phyloP scores from a whole-genome alignment of 2,797 vertebrate genomes.

The Scarus forsteni region DNA sequence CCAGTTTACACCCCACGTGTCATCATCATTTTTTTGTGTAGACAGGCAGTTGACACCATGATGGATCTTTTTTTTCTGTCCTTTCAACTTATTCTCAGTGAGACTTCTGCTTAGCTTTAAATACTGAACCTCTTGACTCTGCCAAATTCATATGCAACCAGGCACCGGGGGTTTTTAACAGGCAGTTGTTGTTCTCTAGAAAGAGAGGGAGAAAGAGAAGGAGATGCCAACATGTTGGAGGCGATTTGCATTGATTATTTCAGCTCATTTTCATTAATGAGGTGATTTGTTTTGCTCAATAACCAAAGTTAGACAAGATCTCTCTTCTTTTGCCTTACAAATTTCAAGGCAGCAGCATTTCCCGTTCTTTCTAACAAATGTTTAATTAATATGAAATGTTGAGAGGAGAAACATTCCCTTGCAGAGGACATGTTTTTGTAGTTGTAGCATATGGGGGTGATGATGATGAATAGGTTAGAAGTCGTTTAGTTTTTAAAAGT shows the following conservation, averaged over 20 bases:
- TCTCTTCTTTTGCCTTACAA: conserved; percentile 66
- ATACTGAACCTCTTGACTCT: conserved; percentile 30
- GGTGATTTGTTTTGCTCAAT: conserved; percentile 81
- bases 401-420: conserved; percentile 27
- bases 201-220: too few species aligned
- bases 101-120: conserved; percentile 5
- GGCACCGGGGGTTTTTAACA: conserved; percentile 61
- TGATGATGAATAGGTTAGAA: too few species aligned
- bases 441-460: conserved; percentile 23
- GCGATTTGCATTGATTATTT: conserved; percentile 79
- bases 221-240: conserved; percentile 71
- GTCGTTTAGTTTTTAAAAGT: too few species aligned
- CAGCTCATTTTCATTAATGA: conserved; percentile 80
- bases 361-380: conserved; percentile 57
- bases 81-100: conserved; percentile 3
- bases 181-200: conserved; percentile 64
- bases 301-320: conserved; percentile 72
- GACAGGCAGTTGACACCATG: conserved; percentile 55
- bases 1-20: conserved; percentile 52
- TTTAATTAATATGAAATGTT: conserved; percentile 75
- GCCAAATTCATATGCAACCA: conserved; percentile 39
- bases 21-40: conserved; percentile 55
- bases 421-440: background rate
- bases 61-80: conserved; percentile 36
- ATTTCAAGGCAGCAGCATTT: conserved; percentile 69